Base-by-base conservation (phyloP, 1,140 invertebrate species). In the Coelopa frigida region DNA sequence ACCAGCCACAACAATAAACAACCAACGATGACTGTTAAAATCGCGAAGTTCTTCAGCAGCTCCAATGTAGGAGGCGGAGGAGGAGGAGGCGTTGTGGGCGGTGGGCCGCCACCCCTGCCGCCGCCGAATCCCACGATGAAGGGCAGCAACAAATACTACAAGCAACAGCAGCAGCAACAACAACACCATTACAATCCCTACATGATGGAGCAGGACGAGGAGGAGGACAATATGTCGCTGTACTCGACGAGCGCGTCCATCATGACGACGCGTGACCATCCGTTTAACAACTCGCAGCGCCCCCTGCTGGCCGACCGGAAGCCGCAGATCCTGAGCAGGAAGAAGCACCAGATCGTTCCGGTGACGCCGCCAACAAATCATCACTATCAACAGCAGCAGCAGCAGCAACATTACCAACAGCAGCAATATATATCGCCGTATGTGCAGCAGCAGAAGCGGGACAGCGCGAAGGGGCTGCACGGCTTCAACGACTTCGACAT, bases 401-500 rank as follows among this genome's bases (percentile, higher is more conserved):
- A 37, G 17, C 15, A 52, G 20, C 37, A 23, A 11, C 40, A 43
- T 14, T 35, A 44, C 6, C 50, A 37, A 15, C 23, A 45, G 23
- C 20, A 48, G 37, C 17, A 48, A 23, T 61, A 59, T 49, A 49
- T 63, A 2, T 64, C 61, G 20, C 61, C 61, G 2, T 64, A 64
- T 33, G 56, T 64, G 24, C 61, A 65, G 23, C 61, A 61, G 36
- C 59, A 61, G 54, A 61, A 65, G 26, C 58, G 61, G 27, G 61
- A 65, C 14, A 65, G 61, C 38, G 62, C 52, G 24, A 61, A 59
- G 41, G 62, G 62, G 6, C 15, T 66, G 48, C 62, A 66, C 6
- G 62, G 62, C 12, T 66, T 66, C 48, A 66, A 66, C 27, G 62
- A 66, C 42, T 66, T 66, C n/a, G 61, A 62, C 48, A 53, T 55